Evolutionary conservation across 2,113 vertebrate genomes (phyloP).

Genomic region (Epinephelus moara): DNA sequence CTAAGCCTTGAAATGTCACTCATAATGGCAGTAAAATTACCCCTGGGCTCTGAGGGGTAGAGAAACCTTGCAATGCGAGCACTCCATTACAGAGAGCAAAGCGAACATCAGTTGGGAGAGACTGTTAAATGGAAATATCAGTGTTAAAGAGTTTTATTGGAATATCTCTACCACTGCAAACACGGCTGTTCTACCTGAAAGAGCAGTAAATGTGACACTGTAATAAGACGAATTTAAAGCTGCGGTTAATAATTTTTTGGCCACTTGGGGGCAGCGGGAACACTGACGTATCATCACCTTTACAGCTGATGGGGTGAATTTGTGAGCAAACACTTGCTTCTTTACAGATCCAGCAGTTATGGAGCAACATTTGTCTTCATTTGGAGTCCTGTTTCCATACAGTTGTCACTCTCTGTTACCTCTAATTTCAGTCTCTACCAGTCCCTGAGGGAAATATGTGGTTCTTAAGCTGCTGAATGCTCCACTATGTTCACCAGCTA

Average conservation of each 20-base stretch:
- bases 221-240: neutral
- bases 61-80: slow-evolving; percentile 38
- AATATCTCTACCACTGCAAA: neutral
- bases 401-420: neutral
- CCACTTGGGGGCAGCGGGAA: neutral
- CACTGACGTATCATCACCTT: neutral
- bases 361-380: no score
- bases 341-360: neutral
- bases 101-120: slow-evolving; percentile 39
- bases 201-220: neutral
- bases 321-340: neutral
- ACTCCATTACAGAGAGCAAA: slow-evolving; percentile 50
- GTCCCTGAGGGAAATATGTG: no score
- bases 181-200: neutral
- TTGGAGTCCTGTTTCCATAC: no score
- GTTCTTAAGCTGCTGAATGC: no score
- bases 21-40: slow-evolving; percentile 65
- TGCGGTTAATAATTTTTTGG: no score
- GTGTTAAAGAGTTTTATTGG: slow-evolving; percentile 2
- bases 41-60: slow-evolving; percentile 38
- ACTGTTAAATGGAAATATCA: slow-evolving; percentile 43
- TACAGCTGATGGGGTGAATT: neutral
- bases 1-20: slow-evolving; percentile 64
- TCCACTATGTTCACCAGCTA: no score
- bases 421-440: neutral